Evolutionary conservation across 2,888 invertebrate species (phyloP), one percentile per base, ranked within the genome.

Genomic region (Coenonympha arcania): DNA sequence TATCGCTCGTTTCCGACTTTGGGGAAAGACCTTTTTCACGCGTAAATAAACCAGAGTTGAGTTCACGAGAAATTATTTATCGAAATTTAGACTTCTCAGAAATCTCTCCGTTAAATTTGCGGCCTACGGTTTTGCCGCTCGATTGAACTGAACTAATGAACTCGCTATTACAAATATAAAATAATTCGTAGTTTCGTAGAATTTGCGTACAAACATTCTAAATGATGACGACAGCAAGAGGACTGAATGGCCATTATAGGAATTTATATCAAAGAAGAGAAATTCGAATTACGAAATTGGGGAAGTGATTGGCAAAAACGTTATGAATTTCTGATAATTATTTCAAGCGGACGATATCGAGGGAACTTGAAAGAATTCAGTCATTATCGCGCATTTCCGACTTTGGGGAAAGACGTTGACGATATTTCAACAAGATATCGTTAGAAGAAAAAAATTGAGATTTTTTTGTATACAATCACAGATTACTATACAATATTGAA

Each of bases 341-440:
- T 44, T 44, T 44, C 34, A 34, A 44, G 44, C 34, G 33, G 24
- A 18, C 22, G 18, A 44, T 34, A 34, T 34, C 18, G 24, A 16
- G 44, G 16, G 37, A 30, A 42, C n/a, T 45, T 48, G 24, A 46
- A 49, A 41, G 34, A 40, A 46, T 31, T 50, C 31, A n/a, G 41
- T 42, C 46, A 24, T 53, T 43, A 49, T 53, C 41, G 36, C 26
- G n/a, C 34, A 45, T 13, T 42, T 34, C 37, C 39, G 39, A 43
- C 53, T 28, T 26, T 33, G 45, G 41, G 45, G 40, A 48, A 49
- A 49, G 45, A 19, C 45, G 24, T 42, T 31, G 37, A 22, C 16
- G 40, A 34, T 45, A 45, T 49, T 52, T 48, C 44, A 52, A 47
- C 43, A 39, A 46, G 53, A 33, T 46, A 33, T 53, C 46, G 39